Base-by-base conservation (phyloP, 1,140 invertebrate genomes). In the Anagrus nilaparvatae region DNA sequence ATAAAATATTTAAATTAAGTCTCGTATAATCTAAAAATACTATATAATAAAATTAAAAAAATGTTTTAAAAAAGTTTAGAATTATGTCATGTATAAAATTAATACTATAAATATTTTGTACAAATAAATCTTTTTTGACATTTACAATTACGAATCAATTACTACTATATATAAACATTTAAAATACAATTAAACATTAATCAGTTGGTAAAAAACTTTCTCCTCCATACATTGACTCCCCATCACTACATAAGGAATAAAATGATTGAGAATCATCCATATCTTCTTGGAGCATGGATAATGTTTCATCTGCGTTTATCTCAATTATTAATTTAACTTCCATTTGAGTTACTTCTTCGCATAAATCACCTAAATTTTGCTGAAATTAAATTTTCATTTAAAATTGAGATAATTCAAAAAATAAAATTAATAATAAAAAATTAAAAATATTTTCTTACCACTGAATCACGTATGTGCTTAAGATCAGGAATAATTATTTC, bases 291-390 rank as follows among this genome's bases (percentile, higher is more conserved):
- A 65, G 50, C 17, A 66, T 53, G 4, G 62, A 57, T 18, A 63
- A 48, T 3, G 59, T 63, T 35, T 69, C 66, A 19, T 69, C 66
- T 1, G 56, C 46, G 13, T 52, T 56, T 1, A 53, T 48, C 47
- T 67, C 66, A 46, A 67, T 49, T 1, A 62, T 67, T 25, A 69
- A 42, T 44, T 60, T 63, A 23, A 69, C 53, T 40, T 65, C 63
- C 16, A 61, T 51, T 8, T 65, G 59, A 20, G 48, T 44, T 36
- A 69, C 59, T 16, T 55, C 59, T 20, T 53, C 54, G 41, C 66
- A 67, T 12, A 69, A 40, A 25, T 64, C 61, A 10, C 49, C 55
- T 8, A 69, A 49, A 43, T 65, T 63, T 59, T 63, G 56, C 64
- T 67, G 23, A 10, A 56, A 48, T 42, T 36, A 17, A 49, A 44